phyloP scores from a whole-genome alignment of 2,888 invertebrate genomes.

The Drosophila helvetica region DNA sequence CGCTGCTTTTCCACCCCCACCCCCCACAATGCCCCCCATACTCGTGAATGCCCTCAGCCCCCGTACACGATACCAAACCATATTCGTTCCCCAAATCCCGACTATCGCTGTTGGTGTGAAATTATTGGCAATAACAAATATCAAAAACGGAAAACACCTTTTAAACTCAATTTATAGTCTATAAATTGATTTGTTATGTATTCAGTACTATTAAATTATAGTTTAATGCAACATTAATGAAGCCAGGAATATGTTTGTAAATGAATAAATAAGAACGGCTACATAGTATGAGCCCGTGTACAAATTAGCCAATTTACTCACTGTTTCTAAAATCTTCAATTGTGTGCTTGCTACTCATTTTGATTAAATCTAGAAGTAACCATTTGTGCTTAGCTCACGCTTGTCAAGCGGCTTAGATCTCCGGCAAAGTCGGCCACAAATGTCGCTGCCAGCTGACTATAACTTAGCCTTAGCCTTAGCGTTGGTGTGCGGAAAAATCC shows the following conservation, averaged over 20 bases:
- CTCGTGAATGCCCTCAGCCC: neutral
- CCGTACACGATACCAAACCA: slow-evolving; percentile 13
- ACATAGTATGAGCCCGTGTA: slow-evolving; percentile 46
- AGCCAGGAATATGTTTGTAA: slow-evolving; percentile 67
- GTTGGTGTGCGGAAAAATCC: slow-evolving; percentile 9
- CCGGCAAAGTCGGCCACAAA: slow-evolving; percentile 5
- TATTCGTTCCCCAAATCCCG: slow-evolving; percentile 6
- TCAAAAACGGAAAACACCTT: slow-evolving; percentile 25
- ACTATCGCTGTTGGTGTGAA: slow-evolving; percentile 44
- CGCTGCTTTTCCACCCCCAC: slow-evolving; percentile 24
- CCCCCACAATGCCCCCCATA: neutral
- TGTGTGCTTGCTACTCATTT: neutral
- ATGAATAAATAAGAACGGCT: slow-evolving; percentile 57
- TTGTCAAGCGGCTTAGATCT: slow-evolving; percentile 29
- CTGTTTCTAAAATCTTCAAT: too few species aligned
- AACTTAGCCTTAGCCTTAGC: slow-evolving; percentile 16
- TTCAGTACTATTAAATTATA: slow-evolving; percentile 67
- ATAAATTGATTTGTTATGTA: slow-evolving; percentile 74
- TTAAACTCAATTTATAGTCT: slow-evolving; percentile 50
- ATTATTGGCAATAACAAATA: slow-evolving; percentile 57
- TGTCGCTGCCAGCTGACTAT: slow-evolving; percentile 2
- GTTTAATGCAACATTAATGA: slow-evolving; percentile 52
- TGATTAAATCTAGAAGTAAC: slow-evolving; percentile 18
- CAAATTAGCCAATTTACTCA: slow-evolving; percentile 33
- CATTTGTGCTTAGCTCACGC: slow-evolving; percentile 20